phyloP scores from a whole-genome alignment of 2,113 vertebrate genomes.

The Vimba vimba region DNA sequence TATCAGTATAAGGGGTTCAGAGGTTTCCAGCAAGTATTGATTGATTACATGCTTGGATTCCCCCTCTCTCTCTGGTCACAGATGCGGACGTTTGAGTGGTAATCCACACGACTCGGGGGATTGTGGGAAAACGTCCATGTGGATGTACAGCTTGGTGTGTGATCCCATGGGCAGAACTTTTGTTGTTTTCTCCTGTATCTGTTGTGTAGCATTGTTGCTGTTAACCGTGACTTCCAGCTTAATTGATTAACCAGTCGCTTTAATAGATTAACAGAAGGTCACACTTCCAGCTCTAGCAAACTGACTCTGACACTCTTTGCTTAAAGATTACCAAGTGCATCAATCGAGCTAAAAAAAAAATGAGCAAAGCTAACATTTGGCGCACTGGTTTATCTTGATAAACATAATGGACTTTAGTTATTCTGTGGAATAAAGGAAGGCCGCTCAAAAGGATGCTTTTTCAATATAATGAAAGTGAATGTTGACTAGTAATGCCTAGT shows the following conservation, averaged over 20 bases:
- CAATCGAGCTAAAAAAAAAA: not conserved
- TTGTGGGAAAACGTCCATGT: slow-evolving; percentile 6
- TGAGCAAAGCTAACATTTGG: not conserved
- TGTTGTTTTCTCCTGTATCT: not conserved
- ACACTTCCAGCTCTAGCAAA: slow-evolving; percentile 32
- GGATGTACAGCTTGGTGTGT: slow-evolving; percentile 42
- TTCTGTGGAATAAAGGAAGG: not conserved
- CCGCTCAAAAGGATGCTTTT: not conserved
- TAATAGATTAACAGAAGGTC: slow-evolving; percentile 52
- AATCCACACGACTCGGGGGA: slow-evolving; percentile 1
- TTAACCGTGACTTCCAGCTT: slow-evolving; percentile 23
- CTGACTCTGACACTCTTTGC: slow-evolving; percentile 37
- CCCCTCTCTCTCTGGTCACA: slow-evolving; percentile 75
- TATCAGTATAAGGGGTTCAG: slow-evolving; percentile 64
- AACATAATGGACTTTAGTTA: not conserved
- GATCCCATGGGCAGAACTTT: not conserved
- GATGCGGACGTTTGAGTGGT: slow-evolving; percentile 69
- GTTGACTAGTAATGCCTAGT: not conserved
- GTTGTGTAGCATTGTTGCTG: slow-evolving; percentile 20
- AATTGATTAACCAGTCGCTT: slow-evolving; percentile 51
- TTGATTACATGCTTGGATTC: slow-evolving; percentile 77
- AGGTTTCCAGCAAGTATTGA: slow-evolving; percentile 79
- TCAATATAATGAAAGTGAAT: not conserved
- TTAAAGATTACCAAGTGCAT: slow-evolving; percentile 36
- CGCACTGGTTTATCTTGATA: not conserved